Conservation (phyloP, 1,140 invertebrate species). For the Holcopasites calliopsidis region DNA sequence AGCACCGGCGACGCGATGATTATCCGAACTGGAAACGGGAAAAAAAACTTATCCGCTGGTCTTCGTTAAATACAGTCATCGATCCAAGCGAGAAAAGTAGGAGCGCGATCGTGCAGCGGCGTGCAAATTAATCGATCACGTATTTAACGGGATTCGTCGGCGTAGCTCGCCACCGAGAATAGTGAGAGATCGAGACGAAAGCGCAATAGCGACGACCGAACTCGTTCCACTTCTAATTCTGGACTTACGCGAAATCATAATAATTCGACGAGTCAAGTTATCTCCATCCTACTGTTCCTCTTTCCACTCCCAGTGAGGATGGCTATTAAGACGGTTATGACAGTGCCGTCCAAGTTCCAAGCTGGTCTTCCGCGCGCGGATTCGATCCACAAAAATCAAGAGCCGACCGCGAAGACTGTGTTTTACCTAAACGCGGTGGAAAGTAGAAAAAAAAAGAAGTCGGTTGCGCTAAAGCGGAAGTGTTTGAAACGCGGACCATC, state of each 20-base stretch:
- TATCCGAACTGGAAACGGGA: no score
- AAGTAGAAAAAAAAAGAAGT: no score
- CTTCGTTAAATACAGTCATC: neutral
- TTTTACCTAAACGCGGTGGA: no score
- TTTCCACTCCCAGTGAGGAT: neutral
- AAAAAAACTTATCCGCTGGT: neutral
- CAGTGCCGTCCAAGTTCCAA: no score
- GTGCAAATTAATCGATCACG: neutral
- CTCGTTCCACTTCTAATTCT: constrained; percentile 9
- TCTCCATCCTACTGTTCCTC: neutral
- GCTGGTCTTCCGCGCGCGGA: no score
- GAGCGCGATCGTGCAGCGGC: neutral
- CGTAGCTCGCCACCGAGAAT: neutral
- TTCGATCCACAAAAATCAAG: no score
- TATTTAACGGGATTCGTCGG: neutral
- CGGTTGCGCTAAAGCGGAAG: no score
- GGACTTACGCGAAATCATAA: neutral
- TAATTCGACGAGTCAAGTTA: neutral
- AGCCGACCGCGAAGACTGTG: no score
- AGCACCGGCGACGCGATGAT: neutral
- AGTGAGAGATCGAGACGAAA: no score
- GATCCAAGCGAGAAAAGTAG: neutral
- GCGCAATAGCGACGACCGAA: neutral
- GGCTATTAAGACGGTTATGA: no score
- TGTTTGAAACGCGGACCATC: no score